A percentile compares a stretch with the other conserved stretches of the same genome.
phyloP scores from a whole-genome alignment of 92 coral and sea anemone genomes.

The Diadumene lineata region DNA sequence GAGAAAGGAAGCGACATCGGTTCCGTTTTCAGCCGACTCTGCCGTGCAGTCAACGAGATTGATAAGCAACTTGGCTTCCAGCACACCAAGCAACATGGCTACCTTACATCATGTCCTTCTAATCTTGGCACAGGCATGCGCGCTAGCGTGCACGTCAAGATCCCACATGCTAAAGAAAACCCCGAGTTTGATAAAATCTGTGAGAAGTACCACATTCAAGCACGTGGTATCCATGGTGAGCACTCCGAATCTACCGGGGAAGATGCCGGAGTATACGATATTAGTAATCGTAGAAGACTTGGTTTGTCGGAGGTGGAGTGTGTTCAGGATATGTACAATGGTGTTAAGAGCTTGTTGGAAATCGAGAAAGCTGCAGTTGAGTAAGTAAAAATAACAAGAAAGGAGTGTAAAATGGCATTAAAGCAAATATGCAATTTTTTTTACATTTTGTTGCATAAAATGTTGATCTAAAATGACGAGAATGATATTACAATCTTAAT shows the following conservation, averaged over 20 bases:
- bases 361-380: constrained; percentile 67
- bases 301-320: constrained; percentile 94
- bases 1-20: constrained; percentile 82
- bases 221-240: constrained; percentile 96
- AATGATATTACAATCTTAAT: no score
- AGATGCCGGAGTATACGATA: constrained; percentile 88
- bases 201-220: constrained; percentile 75
- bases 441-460: no score
- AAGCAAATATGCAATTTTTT: no score
- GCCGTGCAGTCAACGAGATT: constrained; percentile 82
- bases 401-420: neutral
- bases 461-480: no score
- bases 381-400: constrained; percentile 26
- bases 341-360: constrained; percentile 77
- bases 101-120: constrained; percentile 86
- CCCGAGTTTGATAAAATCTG: constrained; percentile 78
- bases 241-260: constrained; percentile 89
- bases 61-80: constrained; percentile 81
- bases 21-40: constrained; percentile 69
- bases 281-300: constrained; percentile 81
- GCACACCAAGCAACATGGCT: constrained; percentile 69
- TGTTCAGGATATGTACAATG: constrained; percentile 90
- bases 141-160: constrained; percentile 94
- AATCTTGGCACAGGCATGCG: constrained; percentile 98
- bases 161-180: constrained; percentile 75